Conservation (phyloP, 2,888 invertebrate species). For the Campoplex nolae region DNA sequence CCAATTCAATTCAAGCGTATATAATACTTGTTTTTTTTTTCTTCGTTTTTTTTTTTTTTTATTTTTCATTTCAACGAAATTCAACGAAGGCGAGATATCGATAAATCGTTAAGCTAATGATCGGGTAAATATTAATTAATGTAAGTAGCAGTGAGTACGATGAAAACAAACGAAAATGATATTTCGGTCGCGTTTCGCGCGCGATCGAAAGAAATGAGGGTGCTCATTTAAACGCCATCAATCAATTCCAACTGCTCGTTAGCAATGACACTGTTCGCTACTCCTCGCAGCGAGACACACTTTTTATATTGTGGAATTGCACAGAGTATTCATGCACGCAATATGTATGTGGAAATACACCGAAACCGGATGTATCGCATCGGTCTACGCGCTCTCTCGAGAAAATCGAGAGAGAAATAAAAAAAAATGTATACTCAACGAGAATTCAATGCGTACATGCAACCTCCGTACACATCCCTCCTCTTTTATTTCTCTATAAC, state of each 20-base stretch:
- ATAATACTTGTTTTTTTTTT: neutral
- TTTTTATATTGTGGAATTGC: neutral
- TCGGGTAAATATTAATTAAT: neutral
- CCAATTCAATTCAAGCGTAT: constrained; percentile 1
- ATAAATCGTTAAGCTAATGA: constrained; percentile 9
- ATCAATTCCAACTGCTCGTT: constrained; percentile 42
- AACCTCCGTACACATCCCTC: constrained; percentile 34
- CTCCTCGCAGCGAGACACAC: constrained; percentile 7
- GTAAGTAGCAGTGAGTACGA: neutral
- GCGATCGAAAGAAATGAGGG: neutral
- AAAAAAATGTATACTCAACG: constrained; percentile 31
- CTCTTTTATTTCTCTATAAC: constrained; percentile 28
- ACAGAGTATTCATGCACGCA: neutral
- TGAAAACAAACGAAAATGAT: neutral
- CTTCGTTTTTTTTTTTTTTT: too few relatives aligned
- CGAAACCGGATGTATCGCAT: constrained; percentile 57
- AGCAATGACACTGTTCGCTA: constrained; percentile 43
- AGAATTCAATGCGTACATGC: constrained; percentile 51
- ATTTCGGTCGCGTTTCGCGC: neutral
- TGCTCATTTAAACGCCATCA: constrained; percentile 33
- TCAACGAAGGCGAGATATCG: constrained; percentile 6
- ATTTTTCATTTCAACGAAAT: neutral
- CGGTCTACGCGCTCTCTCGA: constrained; percentile 40
- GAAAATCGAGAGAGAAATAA: constrained; percentile 59
- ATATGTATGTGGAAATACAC: constrained; percentile 1